Evolutionary conservation across 1,140 invertebrate genomes (phyloP).

Genomic region (Lethocerus indicus): DNA sequence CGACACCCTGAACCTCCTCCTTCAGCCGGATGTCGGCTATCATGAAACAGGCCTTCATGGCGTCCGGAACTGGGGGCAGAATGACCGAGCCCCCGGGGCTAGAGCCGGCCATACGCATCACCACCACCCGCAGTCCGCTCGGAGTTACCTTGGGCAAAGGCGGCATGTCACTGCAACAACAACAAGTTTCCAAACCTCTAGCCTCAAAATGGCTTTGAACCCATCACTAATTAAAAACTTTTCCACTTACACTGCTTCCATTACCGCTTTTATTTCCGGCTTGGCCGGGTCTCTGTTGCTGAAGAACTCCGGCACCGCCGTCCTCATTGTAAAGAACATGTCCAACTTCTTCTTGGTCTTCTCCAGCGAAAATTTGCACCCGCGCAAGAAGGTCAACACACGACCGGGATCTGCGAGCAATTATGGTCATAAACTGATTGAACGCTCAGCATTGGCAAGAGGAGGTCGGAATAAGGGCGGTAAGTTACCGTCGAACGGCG

Average conservation of each 20-base stretch:
- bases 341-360: constrained; percentile 67
- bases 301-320: constrained; percentile 68
- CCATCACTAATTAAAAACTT: background rate
- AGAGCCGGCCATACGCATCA: constrained; percentile 41
- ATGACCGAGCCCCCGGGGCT: constrained; percentile 26
- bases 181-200: background rate
- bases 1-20: constrained; percentile 56
- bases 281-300: constrained; percentile 49
- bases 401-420: constrained; percentile 48
- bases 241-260: constrained; percentile 46
- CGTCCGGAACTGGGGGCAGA: constrained; percentile 39
- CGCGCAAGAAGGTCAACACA: constrained; percentile 57
- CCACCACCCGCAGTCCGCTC: constrained; percentile 53
- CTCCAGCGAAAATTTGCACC: constrained; percentile 68
- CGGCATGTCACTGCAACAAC: constrained; percentile 45
- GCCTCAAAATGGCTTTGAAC: too few species aligned
- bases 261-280: constrained; percentile 48
- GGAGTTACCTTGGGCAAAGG: constrained; percentile 58
- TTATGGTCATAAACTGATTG: too few species aligned
- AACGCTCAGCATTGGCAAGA: too few species aligned
- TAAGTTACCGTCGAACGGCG: constrained; percentile 44
- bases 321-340: constrained; percentile 67
- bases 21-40: constrained; percentile 60
- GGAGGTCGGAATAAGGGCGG: too few species aligned
- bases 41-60: constrained; percentile 65